Conservation (phyloP, 2,113 vertebrate species). For the Zosterops borbonicus region DNA sequence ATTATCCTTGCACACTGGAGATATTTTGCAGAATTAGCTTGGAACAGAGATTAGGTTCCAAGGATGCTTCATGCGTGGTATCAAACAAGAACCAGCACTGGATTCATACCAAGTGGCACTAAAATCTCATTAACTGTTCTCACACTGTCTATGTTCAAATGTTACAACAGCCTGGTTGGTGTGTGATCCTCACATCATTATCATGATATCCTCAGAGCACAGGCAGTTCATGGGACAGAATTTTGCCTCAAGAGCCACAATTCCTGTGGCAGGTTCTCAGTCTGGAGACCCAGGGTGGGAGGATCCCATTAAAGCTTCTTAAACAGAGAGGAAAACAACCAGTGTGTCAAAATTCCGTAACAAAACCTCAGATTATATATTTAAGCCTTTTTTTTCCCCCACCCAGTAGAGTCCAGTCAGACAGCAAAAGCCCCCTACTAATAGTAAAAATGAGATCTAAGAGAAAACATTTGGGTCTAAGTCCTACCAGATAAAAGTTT, state of each 20-base stretch:
- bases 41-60: neutral
- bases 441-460: neutral
- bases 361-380: neutral
- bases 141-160: neutral
- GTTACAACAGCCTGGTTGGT: neutral
- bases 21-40: neutral
- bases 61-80: neutral
- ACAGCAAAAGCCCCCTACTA: neutral
- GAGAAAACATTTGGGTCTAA: neutral
- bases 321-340: neutral
- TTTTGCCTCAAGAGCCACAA: neutral
- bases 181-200: neutral
- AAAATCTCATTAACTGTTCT: neutral
- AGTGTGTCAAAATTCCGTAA: neutral
- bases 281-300: neutral
- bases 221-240: neutral
- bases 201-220: rapidly evolving
- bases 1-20: neutral
- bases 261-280: neutral
- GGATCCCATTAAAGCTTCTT: neutral
- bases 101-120: neutral
- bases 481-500: neutral
- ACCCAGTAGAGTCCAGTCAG: neutral
- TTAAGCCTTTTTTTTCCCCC: neutral
- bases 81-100: neutral